Base-by-base conservation (phyloP, 2,888 invertebrate species). In the Tachina lurida region DNA sequence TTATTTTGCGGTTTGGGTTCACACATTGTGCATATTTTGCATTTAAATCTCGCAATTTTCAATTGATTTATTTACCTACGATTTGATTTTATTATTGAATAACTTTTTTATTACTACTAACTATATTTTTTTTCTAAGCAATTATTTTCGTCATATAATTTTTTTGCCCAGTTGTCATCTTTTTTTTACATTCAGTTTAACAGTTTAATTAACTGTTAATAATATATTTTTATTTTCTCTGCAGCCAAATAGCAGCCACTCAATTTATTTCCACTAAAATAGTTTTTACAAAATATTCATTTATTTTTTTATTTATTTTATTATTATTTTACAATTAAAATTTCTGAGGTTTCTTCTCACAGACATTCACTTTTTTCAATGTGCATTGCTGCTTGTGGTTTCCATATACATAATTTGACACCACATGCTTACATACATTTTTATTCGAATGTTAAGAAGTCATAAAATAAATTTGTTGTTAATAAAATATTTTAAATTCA, bases 151-250 rank as follows among this genome's bases (percentile, higher is more conserved):
- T 67, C 52, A 71, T 62, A 62, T 56, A 63, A 43, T 62, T 70
- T 75, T 58, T 74, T n/a, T 78, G n/a, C 56, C 68, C 47, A 2
- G n/a, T 56, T 80, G 76, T 80, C 67, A 83, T 75, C 67, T 86
- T 80, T 73, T 73, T 83, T 79, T 86, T 73, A 83, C 79, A 86
- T 76, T 67, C 83, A 80, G 71, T 83, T 81, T 83, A 86, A 80
- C 86, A 83, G 73, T 76, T 83, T 83, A 86, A 83, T 86, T 86
- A 86, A 76, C 86, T 76, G 86, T 80, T 62, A 86, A 76, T 82
- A 79, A 86, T 76, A 83, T 71, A 74, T 49, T 60, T 52, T 15
- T 75, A 54, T 49, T 65, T 79, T 78, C 65, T 39, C 71, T 77
- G 45, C 49, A 63, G 47, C 47, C 70, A 58, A n/a, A 22, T 22